Percentiles rank a stretch among this genome's conserved stretches.
Conservation (phyloP, 2,888 invertebrate genomes). For the Patella depressa region DNA sequence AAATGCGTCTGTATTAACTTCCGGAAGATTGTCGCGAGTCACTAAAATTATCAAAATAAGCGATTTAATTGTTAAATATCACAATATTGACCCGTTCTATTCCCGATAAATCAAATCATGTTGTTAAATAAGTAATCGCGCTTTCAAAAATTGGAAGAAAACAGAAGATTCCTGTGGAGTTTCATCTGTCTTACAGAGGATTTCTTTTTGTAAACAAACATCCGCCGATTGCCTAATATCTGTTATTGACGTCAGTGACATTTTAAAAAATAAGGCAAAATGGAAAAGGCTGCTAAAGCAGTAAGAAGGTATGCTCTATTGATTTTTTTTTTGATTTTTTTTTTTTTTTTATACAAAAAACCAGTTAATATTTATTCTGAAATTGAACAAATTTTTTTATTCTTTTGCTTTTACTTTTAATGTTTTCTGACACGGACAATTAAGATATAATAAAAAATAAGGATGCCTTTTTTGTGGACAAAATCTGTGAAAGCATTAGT, state of each 20-base stretch:
- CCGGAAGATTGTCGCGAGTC: neutral
- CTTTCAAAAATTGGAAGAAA: too few relatives aligned
- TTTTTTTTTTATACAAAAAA: neutral
- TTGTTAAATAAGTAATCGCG: too few relatives aligned
- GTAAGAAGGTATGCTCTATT: constrained; percentile 49
- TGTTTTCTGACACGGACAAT: too few relatives aligned
- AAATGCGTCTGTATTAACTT: neutral
- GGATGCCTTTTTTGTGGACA: too few relatives aligned
- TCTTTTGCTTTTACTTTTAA: too few relatives aligned
- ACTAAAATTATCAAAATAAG: neutral
- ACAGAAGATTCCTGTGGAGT: neutral
- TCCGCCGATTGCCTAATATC: constrained; percentile 3
- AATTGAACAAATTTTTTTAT: too few relatives aligned
- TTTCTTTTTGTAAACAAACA: neutral
- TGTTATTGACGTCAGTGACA: constrained; percentile 13
- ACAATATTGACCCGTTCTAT: too few relatives aligned
- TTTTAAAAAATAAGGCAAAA: constrained; percentile 24
- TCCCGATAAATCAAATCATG: too few relatives aligned
- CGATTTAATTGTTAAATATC: neutral
- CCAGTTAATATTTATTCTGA: too few relatives aligned
- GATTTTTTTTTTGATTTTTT: neutral
- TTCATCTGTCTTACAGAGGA: neutral
- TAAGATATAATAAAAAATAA: neutral
- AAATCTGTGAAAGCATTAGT: too few relatives aligned
- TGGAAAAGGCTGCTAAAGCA: constrained; percentile 61